Evolutionary conservation across 64 coral and sea anemone species (phyloP), one percentile per base, ranked within the genome.

Genomic region (Acropora tenuis): DNA sequence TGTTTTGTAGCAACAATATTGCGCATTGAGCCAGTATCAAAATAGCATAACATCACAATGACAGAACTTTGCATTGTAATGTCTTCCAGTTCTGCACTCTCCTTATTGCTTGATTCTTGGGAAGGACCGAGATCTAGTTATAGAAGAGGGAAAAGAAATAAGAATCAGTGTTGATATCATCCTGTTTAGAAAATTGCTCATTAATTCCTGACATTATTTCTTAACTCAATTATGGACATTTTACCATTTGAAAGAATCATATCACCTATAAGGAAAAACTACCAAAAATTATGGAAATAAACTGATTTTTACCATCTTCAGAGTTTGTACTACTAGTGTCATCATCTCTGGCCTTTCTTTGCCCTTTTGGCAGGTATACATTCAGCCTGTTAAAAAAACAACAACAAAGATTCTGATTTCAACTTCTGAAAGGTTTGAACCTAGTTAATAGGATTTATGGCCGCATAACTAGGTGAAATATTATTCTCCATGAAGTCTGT

Each of bases 11-110:
- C 61, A 60, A 44, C 45, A 8, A 89, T 57, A 48, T 78, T 10
- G 77, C 76, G 87, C 87, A 89, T 91, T 16, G 89, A 91, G 41
- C 73, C 55, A 74, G 81, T 78, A 43, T 63, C 63, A 50, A 91
- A 63, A 82, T 43, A 83, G 41, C 47, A 2, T n/a, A 91, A 6
- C 30, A 91, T n/a, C 41, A 91, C 68, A 83, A 91, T 59, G 48
- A 45, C 53, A 59, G 89, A 78, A 84, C 89, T 91, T 76, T 91
- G 73, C 41, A 10, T 60, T 16, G 65, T 83, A 8, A 91, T 83
- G 7, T 82, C 89, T 18, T 91, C 49, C 79, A 82, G 30, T 13
- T 48, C 41, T 66, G 71, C 20, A 85, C 90, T 84, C 73, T 10
- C 11, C 43, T 30, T 55, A 55, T 7, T 55, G 52, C 52, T 55